Conservation (phyloP, 2,888 invertebrate genomes). For the Hypercompe scribonia region DNA sequence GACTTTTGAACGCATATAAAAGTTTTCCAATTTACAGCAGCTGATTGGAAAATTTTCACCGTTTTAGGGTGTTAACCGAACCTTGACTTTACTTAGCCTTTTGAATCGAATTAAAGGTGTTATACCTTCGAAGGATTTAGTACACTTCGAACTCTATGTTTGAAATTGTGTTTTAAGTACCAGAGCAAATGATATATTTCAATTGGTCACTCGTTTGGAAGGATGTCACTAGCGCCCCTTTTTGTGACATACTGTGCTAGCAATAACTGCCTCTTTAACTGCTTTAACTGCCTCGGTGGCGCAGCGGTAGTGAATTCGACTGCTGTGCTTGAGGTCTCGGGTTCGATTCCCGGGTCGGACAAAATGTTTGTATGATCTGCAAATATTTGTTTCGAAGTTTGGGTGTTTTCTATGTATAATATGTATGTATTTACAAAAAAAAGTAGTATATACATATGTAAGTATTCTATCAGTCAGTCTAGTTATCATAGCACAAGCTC, state of each 20-base stretch:
- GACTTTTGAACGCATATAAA: conserved; percentile 86
- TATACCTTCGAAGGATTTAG: conserved; percentile 47
- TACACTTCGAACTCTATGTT: background rate
- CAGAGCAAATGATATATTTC: background rate
- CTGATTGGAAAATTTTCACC: conserved; percentile 85
- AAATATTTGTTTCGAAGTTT: no score
- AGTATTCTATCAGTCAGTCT: no score
- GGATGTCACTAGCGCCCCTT: background rate
- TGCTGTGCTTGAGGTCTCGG: no score
- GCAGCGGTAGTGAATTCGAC: no score
- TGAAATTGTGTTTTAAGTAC: background rate
- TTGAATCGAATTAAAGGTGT: conserved; percentile 73
- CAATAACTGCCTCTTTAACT: no score
- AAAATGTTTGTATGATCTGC: no score
- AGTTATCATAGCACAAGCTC: no score
- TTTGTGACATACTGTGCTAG: background rate
- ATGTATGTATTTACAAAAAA: no score
- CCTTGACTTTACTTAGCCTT: conserved; percentile 78
- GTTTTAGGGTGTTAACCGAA: conserved; percentile 84
- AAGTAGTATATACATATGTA: no score
- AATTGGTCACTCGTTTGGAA: background rate
- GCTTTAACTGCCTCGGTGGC: no score
- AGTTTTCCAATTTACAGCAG: conserved; percentile 86
- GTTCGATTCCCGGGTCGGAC: no score
- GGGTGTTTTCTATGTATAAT: no score